phyloP scores from a whole-genome alignment of 2,888 invertebrate species.

The Apantesis nais region DNA sequence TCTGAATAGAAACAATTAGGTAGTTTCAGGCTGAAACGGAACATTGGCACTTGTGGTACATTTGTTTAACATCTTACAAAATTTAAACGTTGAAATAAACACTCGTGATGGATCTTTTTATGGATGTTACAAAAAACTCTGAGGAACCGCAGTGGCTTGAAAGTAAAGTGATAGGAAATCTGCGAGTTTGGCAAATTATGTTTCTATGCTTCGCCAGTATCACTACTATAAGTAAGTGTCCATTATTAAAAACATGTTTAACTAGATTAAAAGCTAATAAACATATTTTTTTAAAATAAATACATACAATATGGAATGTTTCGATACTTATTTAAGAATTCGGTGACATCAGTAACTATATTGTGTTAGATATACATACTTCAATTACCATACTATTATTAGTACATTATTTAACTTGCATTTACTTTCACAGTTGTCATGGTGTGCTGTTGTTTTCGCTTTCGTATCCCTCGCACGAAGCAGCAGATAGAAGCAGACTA shows the following conservation, averaged over 20 bases:
- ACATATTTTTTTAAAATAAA: background rate
- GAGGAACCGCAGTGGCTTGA: constrained; percentile 91
- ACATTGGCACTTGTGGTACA: constrained; percentile 55
- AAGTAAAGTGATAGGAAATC: constrained; percentile 87
- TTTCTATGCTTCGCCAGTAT: constrained; percentile 89
- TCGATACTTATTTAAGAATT: background rate
- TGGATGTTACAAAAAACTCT: constrained; percentile 76
- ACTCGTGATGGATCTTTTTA: constrained; percentile 68
- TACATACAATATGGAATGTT: background rate
- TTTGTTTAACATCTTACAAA: constrained; percentile 21
- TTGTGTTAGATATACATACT: too few relatives aligned
- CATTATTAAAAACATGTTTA: too few relatives aligned
- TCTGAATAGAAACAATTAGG: constrained; percentile 75
- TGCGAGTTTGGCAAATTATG: constrained; percentile 93
- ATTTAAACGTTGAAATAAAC: background rate
- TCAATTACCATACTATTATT: too few relatives aligned
- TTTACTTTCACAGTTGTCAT: constrained; percentile 87
- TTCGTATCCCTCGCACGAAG: constrained; percentile 96
- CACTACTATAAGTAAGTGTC: constrained; percentile 86
- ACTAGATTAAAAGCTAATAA: background rate
- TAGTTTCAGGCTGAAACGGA: constrained; percentile 66
- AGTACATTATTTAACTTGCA: background rate
- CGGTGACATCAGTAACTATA: background rate
- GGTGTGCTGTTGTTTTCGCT: constrained; percentile 95
- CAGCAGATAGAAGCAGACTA: constrained; percentile 98